Evolutionary conservation across 2,797 vertebrate species (phyloP).

Genomic region (Lophius americanus): DNA sequence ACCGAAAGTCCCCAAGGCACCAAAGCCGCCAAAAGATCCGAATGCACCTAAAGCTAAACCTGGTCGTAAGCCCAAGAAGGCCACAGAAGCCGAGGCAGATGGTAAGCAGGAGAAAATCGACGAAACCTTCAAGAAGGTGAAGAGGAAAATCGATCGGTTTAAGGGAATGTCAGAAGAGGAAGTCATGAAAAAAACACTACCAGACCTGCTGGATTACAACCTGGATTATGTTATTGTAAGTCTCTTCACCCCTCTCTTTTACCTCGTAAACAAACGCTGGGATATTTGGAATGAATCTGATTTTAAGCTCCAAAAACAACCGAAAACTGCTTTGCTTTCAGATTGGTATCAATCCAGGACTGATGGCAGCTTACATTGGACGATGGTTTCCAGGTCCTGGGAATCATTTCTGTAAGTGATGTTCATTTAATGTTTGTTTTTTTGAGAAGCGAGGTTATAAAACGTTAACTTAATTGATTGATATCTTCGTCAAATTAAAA

Average conservation of each 20-base stretch:
- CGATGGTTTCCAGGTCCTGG: constrained; percentile 97
- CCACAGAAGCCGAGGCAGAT: constrained; percentile 74
- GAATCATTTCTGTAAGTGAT: constrained; percentile 95
- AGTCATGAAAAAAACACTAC: constrained; percentile 94
- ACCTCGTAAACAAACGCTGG: background rate
- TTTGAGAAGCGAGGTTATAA: too few species aligned
- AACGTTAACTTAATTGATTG: background rate
- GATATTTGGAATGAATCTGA: background rate
- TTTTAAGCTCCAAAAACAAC: background rate
- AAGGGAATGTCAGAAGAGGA: constrained; percentile 97
- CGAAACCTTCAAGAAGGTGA: constrained; percentile 94
- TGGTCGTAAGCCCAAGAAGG: constrained; percentile 85
- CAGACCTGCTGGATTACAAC: constrained; percentile 94
- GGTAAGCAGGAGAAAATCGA: constrained; percentile 97
- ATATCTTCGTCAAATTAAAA: background rate
- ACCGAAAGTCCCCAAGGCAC: constrained; percentile 57
- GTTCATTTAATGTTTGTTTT: too few species aligned
- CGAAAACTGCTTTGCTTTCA: constrained; percentile 57
- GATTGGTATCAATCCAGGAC: constrained; percentile 98
- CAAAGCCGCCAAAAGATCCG: constrained; percentile 74
- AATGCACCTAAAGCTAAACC: constrained; percentile 82
- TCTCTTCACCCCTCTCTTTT: background rate
- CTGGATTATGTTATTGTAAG: constrained; percentile 98
- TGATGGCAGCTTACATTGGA: constrained; percentile 98
- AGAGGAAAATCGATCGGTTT: constrained; percentile 96